These are phyloP conservation scores for Pitta sordida DNA, from an alignment of 2,113 vertebrate species.

Conservation along the genomic window DNA sequence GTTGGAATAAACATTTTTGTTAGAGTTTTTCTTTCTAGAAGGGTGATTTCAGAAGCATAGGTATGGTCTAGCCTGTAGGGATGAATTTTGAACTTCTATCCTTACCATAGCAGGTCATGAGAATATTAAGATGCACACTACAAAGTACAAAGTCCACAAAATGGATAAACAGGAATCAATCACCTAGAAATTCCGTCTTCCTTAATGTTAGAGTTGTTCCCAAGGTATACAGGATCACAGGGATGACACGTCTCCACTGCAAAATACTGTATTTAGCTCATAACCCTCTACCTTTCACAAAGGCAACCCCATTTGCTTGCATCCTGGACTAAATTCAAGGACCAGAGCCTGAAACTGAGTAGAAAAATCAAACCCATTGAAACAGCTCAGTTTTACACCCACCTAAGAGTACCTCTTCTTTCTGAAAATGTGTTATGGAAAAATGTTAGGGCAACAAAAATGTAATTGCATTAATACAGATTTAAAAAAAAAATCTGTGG, in stretches of 20 bases:
- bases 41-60: neutral
- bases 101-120: neutral
- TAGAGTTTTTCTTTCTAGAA: neutral
- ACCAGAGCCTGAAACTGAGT: neutral
- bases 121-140: neutral
- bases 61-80: neutral
- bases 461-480: neutral
- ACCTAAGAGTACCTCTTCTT: neutral
- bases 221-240: neutral
- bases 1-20: neutral
- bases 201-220: neutral
- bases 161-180: neutral
- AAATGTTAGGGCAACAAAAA: neutral
- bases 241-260: neutral
- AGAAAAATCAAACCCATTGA: neutral
- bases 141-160: neutral
- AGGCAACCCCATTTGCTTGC: neutral
- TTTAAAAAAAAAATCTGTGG: neutral
- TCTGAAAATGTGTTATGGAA: neutral
- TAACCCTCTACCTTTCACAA: neutral
- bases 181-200: neutral
- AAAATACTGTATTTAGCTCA: neutral
- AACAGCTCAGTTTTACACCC: neutral
- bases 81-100: neutral
- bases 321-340: neutral